These are phyloP conservation scores for Acanthisitta chloris DNA, from an alignment of 2,113 vertebrate species.

Conservation along the genomic window DNA sequence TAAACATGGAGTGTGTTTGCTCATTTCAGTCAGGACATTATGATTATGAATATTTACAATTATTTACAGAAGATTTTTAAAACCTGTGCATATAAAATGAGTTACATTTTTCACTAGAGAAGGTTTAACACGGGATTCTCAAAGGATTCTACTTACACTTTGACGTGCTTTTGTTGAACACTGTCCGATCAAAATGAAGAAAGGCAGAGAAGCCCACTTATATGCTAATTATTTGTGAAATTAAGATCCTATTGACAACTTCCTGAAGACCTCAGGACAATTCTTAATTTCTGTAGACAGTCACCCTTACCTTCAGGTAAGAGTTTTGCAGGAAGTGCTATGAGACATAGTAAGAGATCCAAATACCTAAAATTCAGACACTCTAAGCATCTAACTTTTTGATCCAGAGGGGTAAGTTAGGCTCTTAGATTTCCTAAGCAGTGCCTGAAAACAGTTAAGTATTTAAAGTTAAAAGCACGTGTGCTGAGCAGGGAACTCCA, in stretches of 20 bases:
- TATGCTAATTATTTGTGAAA: neutral
- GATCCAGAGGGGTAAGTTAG: neutral
- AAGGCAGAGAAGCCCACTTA: neutral
- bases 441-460: neutral
- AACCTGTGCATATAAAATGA: neutral
- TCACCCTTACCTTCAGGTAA: neutral
- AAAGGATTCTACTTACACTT: neutral
- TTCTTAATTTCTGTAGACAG: neutral
- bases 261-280: neutral
- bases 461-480: neutral
- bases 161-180: neutral
- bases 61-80: neutral
- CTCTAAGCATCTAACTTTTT: neutral
- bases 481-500: neutral
- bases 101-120: neutral
- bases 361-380: neutral
- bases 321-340: neutral
- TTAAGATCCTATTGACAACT: neutral
- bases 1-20: neutral
- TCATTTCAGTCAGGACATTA: neutral
- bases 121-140: neutral
- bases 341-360: neutral
- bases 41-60: neutral
- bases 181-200: neutral
- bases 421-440: neutral